Evolutionary conservation across 2,797 vertebrate genomes (phyloP), one percentile per base, ranked within the genome.

Genomic region (Danionella dracula): DNA sequence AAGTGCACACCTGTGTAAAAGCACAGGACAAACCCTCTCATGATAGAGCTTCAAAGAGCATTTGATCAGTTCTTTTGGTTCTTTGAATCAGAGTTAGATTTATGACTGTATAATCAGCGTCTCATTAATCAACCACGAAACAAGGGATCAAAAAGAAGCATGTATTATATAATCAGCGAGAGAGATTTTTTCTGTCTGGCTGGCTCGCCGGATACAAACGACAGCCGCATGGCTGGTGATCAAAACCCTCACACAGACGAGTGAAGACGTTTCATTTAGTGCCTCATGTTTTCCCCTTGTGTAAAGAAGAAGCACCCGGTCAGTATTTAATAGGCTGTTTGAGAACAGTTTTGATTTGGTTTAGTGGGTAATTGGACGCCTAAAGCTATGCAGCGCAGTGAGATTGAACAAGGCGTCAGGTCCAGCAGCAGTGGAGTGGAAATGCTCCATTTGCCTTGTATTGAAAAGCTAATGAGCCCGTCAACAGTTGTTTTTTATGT

Each of bases 11-110:
- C 41, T 56, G 51, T 38, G 21, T 37, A 21, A 27, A 48, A 48
- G 32, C 31, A 12, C 34, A 20, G 32, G n/a, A 23, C 53, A 13
- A 65, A 48, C 32, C 21, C 42, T 19, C 42, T 48, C 32, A 40
- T 56, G 51, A 66, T 55, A 54, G 40, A 38, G 61, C 49, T 45
- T 66, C 63, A 66, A 57, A 66, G 53, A 40, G 34, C 63, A 66
- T 66, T 56, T 66, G 63, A 56, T 66, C 53, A 10, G 4, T 38
- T 19, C 16, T 40, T 51, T 46, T 66, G 32, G 29, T 35, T 64
- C 40, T 54, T 65, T 21, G 29, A 34, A 40, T 41, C 27, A 12
- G 38, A 53, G 35, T 38, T 50, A 42, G 17, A 38, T 53, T 63
- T 53, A 53, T 34, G 41, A 66, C 41, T 48, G 63, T 20, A 66